phyloP scores from a whole-genome alignment of 2,797 vertebrate genomes.

The Poecilia gillii region DNA sequence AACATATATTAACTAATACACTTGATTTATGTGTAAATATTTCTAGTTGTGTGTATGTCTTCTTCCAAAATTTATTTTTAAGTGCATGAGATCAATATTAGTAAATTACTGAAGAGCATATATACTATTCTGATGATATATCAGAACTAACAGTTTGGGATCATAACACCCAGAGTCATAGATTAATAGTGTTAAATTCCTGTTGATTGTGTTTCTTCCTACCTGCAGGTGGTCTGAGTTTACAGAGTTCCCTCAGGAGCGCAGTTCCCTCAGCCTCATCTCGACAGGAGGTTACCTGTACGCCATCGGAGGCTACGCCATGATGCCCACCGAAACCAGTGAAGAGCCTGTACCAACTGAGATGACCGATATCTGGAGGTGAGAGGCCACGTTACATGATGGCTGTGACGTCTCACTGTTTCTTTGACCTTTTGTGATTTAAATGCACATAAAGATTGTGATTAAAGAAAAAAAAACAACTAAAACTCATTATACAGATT shows the following conservation, averaged over 20 bases:
- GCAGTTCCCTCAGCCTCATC: conserved; percentile 91
- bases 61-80: not conserved
- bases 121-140: not conserved
- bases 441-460: not conserved
- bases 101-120: conserved; percentile 30
- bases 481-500: not conserved
- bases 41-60: conserved; percentile 17
- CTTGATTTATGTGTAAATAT: conserved; percentile 2
- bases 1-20: not conserved
- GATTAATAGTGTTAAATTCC: conserved; percentile 9
- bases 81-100: conserved; percentile 11
- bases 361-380: conserved; percentile 97
- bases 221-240: conserved; percentile 90
- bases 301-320: conserved; percentile 92
- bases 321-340: conserved; percentile 88
- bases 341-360: conserved; percentile 92
- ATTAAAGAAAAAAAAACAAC: no score
- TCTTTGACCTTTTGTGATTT: not conserved
- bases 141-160: not conserved
- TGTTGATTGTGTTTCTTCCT: conserved; percentile 29
- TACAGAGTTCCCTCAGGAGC: conserved; percentile 93
- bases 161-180: conserved; percentile 14
- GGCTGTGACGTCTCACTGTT: not conserved
- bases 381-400: conserved; percentile 25
- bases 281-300: conserved; percentile 87